Base-by-base conservation (phyloP, 2,113 vertebrate species). In the Scomber colias region DNA sequence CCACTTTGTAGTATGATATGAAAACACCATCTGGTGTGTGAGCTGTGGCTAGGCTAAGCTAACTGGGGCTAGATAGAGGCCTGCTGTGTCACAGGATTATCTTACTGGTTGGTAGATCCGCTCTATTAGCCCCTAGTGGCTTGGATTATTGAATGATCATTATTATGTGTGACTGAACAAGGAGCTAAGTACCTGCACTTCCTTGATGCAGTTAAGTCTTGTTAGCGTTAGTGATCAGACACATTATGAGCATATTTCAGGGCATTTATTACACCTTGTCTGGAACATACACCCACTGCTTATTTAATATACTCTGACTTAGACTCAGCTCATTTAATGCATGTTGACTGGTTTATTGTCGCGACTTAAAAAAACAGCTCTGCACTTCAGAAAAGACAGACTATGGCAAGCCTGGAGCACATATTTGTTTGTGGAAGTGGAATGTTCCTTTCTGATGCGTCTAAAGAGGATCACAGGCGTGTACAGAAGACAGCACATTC, bases 1-100 rank as follows among this genome's bases (percentile, higher is more conserved):
- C 90, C 90, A 94, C 93, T 93, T 94, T 92, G 89, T 91, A 69
- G 90, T 84, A 87, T 59, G 85, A 93, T 93, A 93, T 94, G 92
- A 95, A 95, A 96, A 95, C 95, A 94, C 95, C 94, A 96, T 95
- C 93, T 96, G 95, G 75, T 84, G 86, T 79, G 84, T 83, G 86
- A 94, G 92, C 81, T 77, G 85, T 24, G 50, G 89, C 91, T 89
- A 89, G 89, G 90, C 91, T 91, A 89, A 87, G 86, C 83, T 93
- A 91, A 86, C 77, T 68, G 86, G 84, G 87, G 61, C 77, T 81
- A 60, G 85, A 77, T 83, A 71, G 82, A 83, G 75, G 75, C 90
- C 89, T 81, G 82, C 88, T 91, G 92, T 94, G 91, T 92, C 90
- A 92, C 83, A 89, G 89, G 92, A 94, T 95, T 92, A 94, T 89